Evolutionary conservation across 2,888 invertebrate genomes (phyloP).

Genomic region (Nycteola revayana): DNA sequence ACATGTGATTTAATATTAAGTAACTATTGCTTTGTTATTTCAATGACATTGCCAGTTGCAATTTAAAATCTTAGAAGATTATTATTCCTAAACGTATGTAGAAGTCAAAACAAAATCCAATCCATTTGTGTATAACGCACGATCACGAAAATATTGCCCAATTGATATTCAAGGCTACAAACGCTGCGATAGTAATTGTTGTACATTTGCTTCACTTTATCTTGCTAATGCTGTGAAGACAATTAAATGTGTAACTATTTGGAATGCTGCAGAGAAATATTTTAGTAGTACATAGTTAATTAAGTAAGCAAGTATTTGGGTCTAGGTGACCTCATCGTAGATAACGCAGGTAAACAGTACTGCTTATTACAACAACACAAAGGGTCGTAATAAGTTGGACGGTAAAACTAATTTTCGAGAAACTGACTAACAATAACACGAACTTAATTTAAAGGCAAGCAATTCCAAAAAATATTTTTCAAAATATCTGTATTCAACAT

Average conservation of each 20-base stretch:
- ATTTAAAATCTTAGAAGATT: constrained; percentile 16
- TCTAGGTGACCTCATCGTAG: constrained; percentile 28
- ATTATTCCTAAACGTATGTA: constrained; percentile 12
- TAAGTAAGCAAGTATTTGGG: constrained; percentile 30
- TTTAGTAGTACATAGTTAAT: constrained; percentile 28
- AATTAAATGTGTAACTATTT: constrained; percentile 31
- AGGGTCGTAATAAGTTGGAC: constrained; percentile 6
- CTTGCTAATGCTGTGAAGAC: constrained; percentile 31
- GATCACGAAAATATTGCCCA: constrained; percentile 40
- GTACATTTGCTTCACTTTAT: constrained; percentile 27
- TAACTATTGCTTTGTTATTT: constrained; percentile 4
- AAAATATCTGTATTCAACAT: too few species aligned
- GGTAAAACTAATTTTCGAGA: constrained; percentile 3
- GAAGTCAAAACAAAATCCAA: constrained; percentile 26
- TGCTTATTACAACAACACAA: constrained; percentile 12
- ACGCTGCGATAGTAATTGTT: constrained; percentile 27
- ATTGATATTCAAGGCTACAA: constrained; percentile 51
- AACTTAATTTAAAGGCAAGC: too few species aligned
- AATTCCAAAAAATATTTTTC: too few species aligned
- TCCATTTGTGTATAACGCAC: constrained; percentile 22
- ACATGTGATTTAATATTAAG: constrained; percentile 17
- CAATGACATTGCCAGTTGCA: constrained; percentile 7
- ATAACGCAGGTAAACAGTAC: constrained; percentile 16
- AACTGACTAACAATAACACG: not conserved
- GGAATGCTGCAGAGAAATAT: constrained; percentile 23